Percentiles rank a stretch among this genome's conserved stretches.
Evolutionary conservation across 2,888 invertebrate genomes (phyloP).

Genomic region (Drosophila falleni): DNA sequence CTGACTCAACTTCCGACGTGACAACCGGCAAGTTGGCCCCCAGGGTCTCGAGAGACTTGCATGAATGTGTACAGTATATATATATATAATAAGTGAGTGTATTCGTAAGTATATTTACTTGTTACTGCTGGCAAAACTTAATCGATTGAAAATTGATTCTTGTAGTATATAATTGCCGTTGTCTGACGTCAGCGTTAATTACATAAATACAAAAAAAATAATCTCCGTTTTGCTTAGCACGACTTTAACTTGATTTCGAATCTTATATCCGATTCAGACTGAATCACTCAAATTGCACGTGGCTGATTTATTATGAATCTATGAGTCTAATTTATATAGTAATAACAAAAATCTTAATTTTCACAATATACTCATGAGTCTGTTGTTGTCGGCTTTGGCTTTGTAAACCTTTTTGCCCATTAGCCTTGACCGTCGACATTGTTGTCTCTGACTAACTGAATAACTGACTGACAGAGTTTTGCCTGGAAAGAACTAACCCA

Average conservation of each 20-base stretch:
- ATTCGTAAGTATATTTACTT: conserved; percentile 24
- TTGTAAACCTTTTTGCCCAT: conserved; percentile 49
- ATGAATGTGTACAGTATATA: conserved; percentile 1
- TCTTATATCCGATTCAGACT: conserved; percentile 38
- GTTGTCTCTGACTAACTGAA: conserved; percentile 14
- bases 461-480: conserved; percentile 7
- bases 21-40: conserved; percentile 59
- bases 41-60: conserved; percentile 30
- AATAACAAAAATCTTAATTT: neutral
- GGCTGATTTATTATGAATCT: conserved; percentile 69
- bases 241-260: conserved; percentile 49
- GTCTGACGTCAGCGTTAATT: conserved; percentile 79
- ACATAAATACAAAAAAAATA: conserved; percentile 47
- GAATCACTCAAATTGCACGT: conserved; percentile 75
- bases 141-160: conserved; percentile 80
- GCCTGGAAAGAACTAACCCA: conserved; percentile 17
- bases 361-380: neutral
- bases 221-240: conserved; percentile 60
- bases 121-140: conserved; percentile 45
- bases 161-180: conserved; percentile 67
- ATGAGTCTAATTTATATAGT: conserved; percentile 19
- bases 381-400: conserved; percentile 19
- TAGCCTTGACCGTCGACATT: conserved; percentile 72
- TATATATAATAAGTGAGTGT: conserved; percentile 20
- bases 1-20: conserved; percentile 77